Evolutionary conservation across 2,888 invertebrate genomes (phyloP).

Genomic region (Seira ritae): DNA sequence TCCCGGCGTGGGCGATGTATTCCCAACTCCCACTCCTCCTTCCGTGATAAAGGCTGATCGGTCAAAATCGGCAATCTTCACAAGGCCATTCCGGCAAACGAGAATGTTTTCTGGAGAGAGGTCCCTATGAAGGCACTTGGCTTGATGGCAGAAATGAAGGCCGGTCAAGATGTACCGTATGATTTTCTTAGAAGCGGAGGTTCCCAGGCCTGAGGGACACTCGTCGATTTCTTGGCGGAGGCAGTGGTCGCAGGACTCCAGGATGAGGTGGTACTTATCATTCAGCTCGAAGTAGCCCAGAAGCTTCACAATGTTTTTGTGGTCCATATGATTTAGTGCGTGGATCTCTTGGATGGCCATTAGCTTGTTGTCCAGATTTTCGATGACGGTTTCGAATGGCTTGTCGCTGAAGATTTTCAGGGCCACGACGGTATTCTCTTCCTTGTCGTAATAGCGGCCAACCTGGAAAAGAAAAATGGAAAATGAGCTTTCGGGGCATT

Average conservation of each 20-base stretch:
- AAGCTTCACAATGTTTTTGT: constrained; percentile 56
- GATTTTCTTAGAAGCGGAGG: constrained; percentile 40
- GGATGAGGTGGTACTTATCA: constrained; percentile 52
- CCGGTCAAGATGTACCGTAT: constrained; percentile 54
- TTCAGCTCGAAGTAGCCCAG: constrained; percentile 57
- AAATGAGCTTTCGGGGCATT: no score
- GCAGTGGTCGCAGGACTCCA: constrained; percentile 62
- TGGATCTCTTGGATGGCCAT: constrained; percentile 58
- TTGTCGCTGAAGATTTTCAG: constrained; percentile 54
- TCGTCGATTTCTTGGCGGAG: constrained; percentile 52
- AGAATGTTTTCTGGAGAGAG: constrained; percentile 64
- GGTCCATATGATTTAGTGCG: constrained; percentile 44
- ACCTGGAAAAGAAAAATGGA: constrained; percentile 30
- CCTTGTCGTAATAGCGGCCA: constrained; percentile 61
- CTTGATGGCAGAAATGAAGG: constrained; percentile 52
- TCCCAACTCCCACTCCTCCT: not conserved
- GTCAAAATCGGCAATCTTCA: constrained; percentile 63
- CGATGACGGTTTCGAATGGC: constrained; percentile 10
- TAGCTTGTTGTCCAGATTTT: constrained; percentile 50
- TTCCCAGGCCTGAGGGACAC: constrained; percentile 33
- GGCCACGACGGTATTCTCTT: constrained; percentile 58
- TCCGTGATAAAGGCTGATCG: constrained; percentile 49
- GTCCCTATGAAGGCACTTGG: constrained; percentile 52
- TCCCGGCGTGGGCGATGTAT: constrained; percentile 34
- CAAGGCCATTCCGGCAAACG: constrained; percentile 46